phyloP scores from a whole-genome alignment of 23 tunicate species.

The Pegea sp. region DNA sequence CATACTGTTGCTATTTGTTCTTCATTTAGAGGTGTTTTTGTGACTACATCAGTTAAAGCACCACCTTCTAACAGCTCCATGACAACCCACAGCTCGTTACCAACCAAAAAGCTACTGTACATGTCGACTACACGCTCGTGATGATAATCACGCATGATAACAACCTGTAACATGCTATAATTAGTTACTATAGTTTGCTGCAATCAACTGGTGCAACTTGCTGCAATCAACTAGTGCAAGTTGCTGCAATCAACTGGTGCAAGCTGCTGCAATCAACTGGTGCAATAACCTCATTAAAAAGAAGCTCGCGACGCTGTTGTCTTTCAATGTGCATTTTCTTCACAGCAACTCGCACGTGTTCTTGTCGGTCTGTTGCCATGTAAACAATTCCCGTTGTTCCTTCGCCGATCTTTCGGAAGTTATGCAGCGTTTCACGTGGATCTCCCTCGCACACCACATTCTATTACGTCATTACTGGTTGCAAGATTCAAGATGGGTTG shows the following conservation, averaged over 20 bases:
- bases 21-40: slow-evolving; percentile 69
- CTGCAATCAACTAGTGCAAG: too few species aligned
- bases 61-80: slow-evolving; percentile 98
- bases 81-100: slow-evolving; percentile 97
- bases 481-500: too few species aligned
- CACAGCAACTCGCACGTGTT: slow-evolving; percentile 83
- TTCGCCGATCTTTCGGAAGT: slow-evolving; percentile 79
- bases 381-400: slow-evolving; percentile 91
- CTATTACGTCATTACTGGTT: too few species aligned
- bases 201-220: not conserved
- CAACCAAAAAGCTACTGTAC: slow-evolving; percentile 86
- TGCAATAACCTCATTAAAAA: slow-evolving; percentile 88
- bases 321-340: slow-evolving; percentile 81
- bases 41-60: slow-evolving; percentile 83
- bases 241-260: too few species aligned
- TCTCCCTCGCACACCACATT: slow-evolving; percentile 91
- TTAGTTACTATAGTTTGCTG: too few species aligned
- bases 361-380: slow-evolving; percentile 58
- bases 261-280: too few species aligned
- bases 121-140: slow-evolving; percentile 91
- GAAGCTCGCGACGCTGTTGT: slow-evolving; percentile 83
- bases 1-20: slow-evolving; percentile 97
- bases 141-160: slow-evolving; percentile 92
- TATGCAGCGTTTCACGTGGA: slow-evolving; percentile 77
- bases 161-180: slow-evolving; percentile 33